Conservation (phyloP, 2,797 vertebrate genomes). For the Yasuhikotakia modesta region DNA sequence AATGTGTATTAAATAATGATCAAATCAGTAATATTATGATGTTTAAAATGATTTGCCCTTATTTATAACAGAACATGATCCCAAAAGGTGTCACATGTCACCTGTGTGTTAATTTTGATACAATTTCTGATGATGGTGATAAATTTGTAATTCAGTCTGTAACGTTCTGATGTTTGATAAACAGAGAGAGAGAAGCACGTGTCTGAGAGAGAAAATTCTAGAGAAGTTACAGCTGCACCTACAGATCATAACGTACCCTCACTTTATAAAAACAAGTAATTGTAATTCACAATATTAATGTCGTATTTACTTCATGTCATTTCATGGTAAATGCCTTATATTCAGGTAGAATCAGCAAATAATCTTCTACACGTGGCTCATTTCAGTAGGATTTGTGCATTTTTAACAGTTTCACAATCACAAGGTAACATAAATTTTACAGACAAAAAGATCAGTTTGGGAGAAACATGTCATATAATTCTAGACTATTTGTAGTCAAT, state of each 20-base stretch:
- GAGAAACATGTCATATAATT: not conserved
- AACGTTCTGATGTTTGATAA: not conserved
- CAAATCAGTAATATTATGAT: not conserved
- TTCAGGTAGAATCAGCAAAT: not conserved
- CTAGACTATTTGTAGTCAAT: not conserved
- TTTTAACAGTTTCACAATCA: no score
- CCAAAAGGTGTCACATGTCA: not conserved
- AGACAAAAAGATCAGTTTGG: not conserved
- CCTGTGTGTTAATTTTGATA: not conserved
- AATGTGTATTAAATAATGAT: not conserved
- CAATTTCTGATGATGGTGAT: not conserved
- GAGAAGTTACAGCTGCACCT: not conserved
- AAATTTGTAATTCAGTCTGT: not conserved
- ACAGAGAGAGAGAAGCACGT: not conserved
- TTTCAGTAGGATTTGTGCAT: no score
- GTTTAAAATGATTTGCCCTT: not conserved
- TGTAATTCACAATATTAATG: not conserved
- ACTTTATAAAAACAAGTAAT: not conserved
- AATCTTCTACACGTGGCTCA: no score
- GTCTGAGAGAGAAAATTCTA: conserved; percentile 8
- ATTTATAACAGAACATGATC: not conserved
- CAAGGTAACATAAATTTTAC: no score
- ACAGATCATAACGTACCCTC: not conserved
- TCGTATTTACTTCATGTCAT: not conserved
- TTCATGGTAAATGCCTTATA: not conserved